Base-by-base conservation (phyloP, 2,113 vertebrate species). In the Pterophyllum scalare region DNA sequence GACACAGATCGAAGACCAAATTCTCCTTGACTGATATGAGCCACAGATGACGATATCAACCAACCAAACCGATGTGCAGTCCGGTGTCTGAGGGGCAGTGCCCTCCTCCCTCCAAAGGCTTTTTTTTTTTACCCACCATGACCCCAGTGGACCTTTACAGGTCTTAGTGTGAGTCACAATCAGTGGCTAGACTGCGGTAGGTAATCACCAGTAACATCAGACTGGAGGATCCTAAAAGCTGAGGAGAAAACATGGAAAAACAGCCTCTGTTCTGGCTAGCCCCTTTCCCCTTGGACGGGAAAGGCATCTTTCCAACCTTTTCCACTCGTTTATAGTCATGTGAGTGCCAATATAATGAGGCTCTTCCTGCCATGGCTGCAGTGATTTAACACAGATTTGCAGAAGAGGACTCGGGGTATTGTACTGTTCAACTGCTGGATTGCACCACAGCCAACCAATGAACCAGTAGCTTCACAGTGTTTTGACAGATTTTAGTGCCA, bases 201-300 rank as follows among this genome's bases (percentile, higher is more conserved):
- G 87, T 93, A 89, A 87, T 88, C 85, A 89, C 80, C 86, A 80
- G 86, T 93, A 90, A 92, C 89, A 87, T 92, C 92, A 94, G 91
- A 89, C 93, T 95, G 92, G 88, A 95, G 93, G 95, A 96, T 94
- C 89, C 94, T 93, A 91, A 94, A 94, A 93, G 91, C 90, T 86
- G 83, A 83, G 74, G 88, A 76, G 46, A 72, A 90, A 90, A 92
- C 90, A 90, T 93, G 87, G 87, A 88, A 94, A 93, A 93, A 88
- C 77, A 86, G 87, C 87, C 83, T 90, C 88, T 91, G 88, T 89
- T 93, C 86, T 92, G 82, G 89, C 84, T 82, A 85, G 75, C 75
- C 33, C 49, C 15, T 87, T 80, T 79, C 62, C 70, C 60, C 61
- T 76, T 70, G 77, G 65, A 86, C 77, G 82, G 91, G 82, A 89